Conservation (phyloP, 2,113 vertebrate genomes). For the Setophaga kirtlandii region DNA sequence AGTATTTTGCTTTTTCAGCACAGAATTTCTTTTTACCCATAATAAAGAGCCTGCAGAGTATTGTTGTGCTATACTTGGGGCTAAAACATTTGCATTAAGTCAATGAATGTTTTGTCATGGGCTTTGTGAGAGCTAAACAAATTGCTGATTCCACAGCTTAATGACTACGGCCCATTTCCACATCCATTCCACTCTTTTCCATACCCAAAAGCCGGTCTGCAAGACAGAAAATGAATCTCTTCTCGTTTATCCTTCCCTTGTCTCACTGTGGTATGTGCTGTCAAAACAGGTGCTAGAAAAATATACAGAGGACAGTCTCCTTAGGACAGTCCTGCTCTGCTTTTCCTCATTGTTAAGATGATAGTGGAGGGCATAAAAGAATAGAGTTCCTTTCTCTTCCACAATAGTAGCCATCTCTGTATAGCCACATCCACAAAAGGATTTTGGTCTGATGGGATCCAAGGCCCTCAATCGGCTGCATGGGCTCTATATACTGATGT, state of each 20-base stretch:
- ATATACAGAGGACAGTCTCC: background rate
- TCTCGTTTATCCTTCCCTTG: background rate
- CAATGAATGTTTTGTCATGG: slow-evolving; percentile 10
- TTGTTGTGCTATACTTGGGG: background rate
- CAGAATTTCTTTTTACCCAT: background rate
- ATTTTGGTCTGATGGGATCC: background rate
- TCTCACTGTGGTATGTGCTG: background rate
- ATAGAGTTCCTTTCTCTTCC: background rate
- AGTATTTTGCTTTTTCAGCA: slow-evolving; percentile 26
- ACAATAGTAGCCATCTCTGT: background rate
- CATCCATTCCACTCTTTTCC: background rate
- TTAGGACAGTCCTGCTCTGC: background rate
- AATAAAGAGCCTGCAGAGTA: background rate
- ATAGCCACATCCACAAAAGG: background rate
- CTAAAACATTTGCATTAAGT: slow-evolving; percentile 20
- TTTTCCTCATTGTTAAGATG: background rate
- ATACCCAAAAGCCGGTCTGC: background rate
- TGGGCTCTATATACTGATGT: background rate
- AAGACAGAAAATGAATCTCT: background rate
- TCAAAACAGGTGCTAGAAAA: background rate
- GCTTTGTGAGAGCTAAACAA: slow-evolving; percentile 5
- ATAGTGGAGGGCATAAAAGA: background rate
- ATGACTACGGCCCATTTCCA: background rate
- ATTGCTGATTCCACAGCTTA: background rate
- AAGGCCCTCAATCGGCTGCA: background rate